Percentiles rank a stretch among this genome's conserved stretches.
Evolutionary conservation across 2,888 invertebrate species (phyloP).

Genomic region (Parnassius mnemosyne): DNA sequence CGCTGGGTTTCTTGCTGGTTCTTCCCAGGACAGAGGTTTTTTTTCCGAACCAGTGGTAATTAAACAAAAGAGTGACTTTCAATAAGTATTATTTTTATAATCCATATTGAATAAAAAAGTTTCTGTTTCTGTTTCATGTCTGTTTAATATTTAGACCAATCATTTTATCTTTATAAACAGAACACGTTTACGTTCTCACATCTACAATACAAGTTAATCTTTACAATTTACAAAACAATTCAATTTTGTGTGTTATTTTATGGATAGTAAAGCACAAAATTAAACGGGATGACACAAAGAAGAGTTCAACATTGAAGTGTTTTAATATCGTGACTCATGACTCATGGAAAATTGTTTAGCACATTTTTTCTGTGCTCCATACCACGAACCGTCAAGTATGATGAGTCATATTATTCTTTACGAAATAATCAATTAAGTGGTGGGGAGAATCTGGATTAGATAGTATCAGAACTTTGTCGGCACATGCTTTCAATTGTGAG

Average conservation of each 20-base stretch:
- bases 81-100: too few species aligned
- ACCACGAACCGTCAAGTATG: slow-evolving; percentile 62
- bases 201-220: neutral
- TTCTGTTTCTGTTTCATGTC: too few species aligned
- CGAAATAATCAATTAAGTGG: slow-evolving; percentile 77
- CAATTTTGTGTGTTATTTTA: slow-evolving; percentile 17
- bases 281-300: neutral
- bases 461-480: slow-evolving; percentile 71
- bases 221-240: neutral
- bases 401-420: slow-evolving; percentile 74
- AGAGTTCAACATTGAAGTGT: slow-evolving; percentile 8
- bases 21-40: too few species aligned
- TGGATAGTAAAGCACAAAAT: slow-evolving; percentile 1
- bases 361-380: slow-evolving; percentile 54
- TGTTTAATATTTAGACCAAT: too few species aligned
- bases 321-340: slow-evolving; percentile 54
- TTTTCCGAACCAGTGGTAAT: too few species aligned
- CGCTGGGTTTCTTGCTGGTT: too few species aligned
- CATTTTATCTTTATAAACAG: too few species aligned
- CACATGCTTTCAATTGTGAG: slow-evolving; percentile 67
- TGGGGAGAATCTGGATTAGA: slow-evolving; percentile 75
- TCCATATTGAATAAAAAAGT: too few species aligned
- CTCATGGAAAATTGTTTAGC: slow-evolving; percentile 56
- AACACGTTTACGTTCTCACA: too few species aligned
- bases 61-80: too few species aligned